A percentile compares a stretch with the other conserved stretches of the same genome.
phyloP scores from a whole-genome alignment of 1,140 invertebrate species.

The Drosophila lacertosa region DNA sequence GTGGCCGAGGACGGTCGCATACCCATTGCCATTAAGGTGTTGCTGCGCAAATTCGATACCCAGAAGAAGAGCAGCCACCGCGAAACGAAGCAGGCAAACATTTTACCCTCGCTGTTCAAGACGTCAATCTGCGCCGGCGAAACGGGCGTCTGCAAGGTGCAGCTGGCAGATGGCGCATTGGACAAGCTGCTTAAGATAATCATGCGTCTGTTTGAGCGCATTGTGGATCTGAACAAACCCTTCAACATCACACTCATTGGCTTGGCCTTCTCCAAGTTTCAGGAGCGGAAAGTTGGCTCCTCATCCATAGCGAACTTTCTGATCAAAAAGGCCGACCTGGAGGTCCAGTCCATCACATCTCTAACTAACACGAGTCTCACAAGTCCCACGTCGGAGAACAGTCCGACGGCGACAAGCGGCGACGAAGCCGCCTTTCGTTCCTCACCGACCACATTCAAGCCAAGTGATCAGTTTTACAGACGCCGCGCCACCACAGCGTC shows the following conservation, averaged over 20 bases:
- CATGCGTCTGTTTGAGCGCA: slow-evolving; percentile 90
- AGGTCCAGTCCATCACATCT: slow-evolving; percentile 89
- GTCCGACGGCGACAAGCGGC: slow-evolving; percentile 36
- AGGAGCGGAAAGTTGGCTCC: slow-evolving; percentile 87
- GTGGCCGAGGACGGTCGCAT: slow-evolving; percentile 90
- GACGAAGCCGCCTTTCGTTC: slow-evolving; percentile 76
- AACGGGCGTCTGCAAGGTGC: slow-evolving; percentile 77
- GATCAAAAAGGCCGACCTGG: slow-evolving; percentile 87
- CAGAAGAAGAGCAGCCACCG: slow-evolving; percentile 87
- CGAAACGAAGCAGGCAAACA: slow-evolving; percentile 89
- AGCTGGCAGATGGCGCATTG: slow-evolving; percentile 85
- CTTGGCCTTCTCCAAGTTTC: slow-evolving; percentile 91
- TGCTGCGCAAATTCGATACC: slow-evolving; percentile 88
- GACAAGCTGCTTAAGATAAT: slow-evolving; percentile 88
- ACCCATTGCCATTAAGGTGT: slow-evolving; percentile 89
- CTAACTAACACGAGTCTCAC: slow-evolving; percentile 84
- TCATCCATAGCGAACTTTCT: slow-evolving; percentile 89
- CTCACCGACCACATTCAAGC: slow-evolving; percentile 76
- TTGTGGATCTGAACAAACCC: slow-evolving; percentile 89
- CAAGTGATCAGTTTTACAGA: slow-evolving; percentile 79
- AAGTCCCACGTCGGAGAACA: slow-evolving; percentile 59
- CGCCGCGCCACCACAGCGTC: slow-evolving; percentile 83
- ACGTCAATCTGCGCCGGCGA: slow-evolving; percentile 84
- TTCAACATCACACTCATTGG: slow-evolving; percentile 92
- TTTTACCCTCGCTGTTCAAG: slow-evolving; percentile 88